phyloP scores from a whole-genome alignment of 2,797 vertebrate species.

The Amniataba percoides region DNA sequence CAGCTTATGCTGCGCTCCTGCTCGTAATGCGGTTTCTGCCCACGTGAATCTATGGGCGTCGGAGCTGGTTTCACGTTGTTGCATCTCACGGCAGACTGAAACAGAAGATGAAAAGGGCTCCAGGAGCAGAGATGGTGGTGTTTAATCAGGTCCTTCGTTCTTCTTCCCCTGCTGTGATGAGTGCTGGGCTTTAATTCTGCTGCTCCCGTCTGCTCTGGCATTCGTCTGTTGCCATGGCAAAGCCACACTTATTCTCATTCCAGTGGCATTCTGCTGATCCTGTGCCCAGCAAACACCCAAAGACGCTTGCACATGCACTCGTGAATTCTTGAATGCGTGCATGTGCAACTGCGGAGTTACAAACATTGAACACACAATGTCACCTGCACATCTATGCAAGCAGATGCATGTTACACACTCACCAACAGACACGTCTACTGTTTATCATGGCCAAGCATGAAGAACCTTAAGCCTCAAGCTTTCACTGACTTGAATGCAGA shows the following conservation, averaged over 20 bases:
- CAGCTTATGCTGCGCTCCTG: conserved; percentile 18
- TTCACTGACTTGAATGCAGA: conserved; percentile 70
- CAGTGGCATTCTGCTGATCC: conserved; percentile 72
- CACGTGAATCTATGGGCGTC: conserved; percentile 8
- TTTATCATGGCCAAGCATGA: conserved; percentile 62
- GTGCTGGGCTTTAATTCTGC: conserved; percentile 63
- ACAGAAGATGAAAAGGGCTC: conserved; percentile 62
- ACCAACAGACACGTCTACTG: conserved; percentile 34
- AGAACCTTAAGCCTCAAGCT: conserved; percentile 54
- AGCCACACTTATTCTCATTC: conserved; percentile 77
- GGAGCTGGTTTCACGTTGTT: conserved; percentile 36
- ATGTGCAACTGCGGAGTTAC: conserved; percentile 13
- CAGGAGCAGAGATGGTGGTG: conserved; percentile 56
- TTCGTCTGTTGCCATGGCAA: conserved; percentile 81
- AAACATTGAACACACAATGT: conserved; percentile 14
- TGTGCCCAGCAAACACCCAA: conserved; percentile 58
- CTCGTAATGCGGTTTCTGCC: conserved; percentile 30
- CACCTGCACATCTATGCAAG: conserved; percentile 1
- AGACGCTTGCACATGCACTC: conserved; percentile 44
- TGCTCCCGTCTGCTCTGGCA: conserved; percentile 69
- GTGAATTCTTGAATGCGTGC: conserved; percentile 12
- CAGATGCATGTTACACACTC: conserved; percentile 26
- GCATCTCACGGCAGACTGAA: conserved; percentile 41
- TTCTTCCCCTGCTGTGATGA: conserved; percentile 70
- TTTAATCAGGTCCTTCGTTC: conserved; percentile 74